Base-by-base conservation (phyloP, 2,113 vertebrate species). In the Corydoras sp. region DNA sequence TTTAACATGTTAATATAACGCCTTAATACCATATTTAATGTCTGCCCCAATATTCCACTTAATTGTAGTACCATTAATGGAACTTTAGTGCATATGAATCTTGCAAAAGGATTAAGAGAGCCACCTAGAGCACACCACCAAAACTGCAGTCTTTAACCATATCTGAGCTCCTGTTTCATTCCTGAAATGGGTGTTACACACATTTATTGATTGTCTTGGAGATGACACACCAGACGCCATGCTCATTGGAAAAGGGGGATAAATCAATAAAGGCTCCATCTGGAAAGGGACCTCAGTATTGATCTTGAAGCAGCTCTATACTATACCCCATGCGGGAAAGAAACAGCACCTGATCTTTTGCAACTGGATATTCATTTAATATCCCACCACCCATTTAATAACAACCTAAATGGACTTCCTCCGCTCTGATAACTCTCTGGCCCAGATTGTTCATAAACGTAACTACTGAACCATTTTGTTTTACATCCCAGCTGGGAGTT, bases 211-310 rank as follows among this genome's bases (percentile, higher is more conserved):
- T 90, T 80, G 67, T 48, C 67, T 77, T 72, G 77, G 77, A 76
- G 83, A 87, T 88, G 85, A 88, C 84, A 88, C 84, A 87, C 80
- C 80, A 82, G 83, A 85, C 85, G 82, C 86, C 84, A 87, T 83
- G 83, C 68, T 81, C 83, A 84, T 83, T 75, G 75, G 83, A 76
- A 78, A 72, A 75, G 69, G 76, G 84, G 81, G 81, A 81, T 68
- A 79, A 85, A 90, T 90, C 89, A 67, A 91, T 91, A 82, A 55
- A 62, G 75, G 77, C 74, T 81, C 76, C 75, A 86, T 79, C 84
- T 87, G 84, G 86, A 86, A 86, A 90, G 86, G 86, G 82, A 87
- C 86, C 88, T 85, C 72, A 11, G 58, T 80, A 90, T 89, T 85
- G 88, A 90, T 90, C 74, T 64, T 54, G 63, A 79, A 76, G 76